Evolutionary conservation across 2,888 invertebrate species (phyloP).

Genomic region (Thyatira batis): DNA sequence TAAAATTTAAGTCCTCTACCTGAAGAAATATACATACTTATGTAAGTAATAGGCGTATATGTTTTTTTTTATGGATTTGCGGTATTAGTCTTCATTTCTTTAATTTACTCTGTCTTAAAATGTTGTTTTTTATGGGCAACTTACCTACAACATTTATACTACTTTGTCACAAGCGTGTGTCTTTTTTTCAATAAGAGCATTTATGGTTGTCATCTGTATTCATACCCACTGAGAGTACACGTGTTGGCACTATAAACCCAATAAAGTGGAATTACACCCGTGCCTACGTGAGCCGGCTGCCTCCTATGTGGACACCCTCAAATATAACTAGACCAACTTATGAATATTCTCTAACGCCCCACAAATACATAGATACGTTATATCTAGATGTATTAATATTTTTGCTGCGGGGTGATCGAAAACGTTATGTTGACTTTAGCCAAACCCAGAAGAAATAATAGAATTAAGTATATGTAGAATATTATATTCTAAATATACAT

Average conservation of each 20-base stretch:
- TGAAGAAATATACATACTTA: no score
- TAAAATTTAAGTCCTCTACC: no score
- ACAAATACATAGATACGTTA: conserved; percentile 16
- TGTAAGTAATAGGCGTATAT: no score
- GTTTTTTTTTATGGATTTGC: no score
- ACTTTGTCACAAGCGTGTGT: conserved; percentile 1
- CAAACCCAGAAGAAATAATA: no score
- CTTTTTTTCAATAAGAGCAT: conserved; percentile 36
- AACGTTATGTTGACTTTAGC: no score
- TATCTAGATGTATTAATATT: neutral
- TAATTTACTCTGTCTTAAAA: no score
- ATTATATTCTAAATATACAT: no score
- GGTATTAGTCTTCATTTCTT: no score
- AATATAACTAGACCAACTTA: conserved; percentile 35
- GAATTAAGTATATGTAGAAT: no score
- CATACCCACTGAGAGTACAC: conserved; percentile 45
- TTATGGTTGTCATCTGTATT: conserved; percentile 47
- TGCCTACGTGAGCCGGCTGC: conserved; percentile 39
- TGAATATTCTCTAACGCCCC: conserved; percentile 38
- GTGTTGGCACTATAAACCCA: conserved; percentile 52
- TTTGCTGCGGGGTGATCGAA: no score
- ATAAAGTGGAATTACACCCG: conserved; percentile 53
- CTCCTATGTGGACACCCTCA: conserved; percentile 25
- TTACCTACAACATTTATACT: neutral
- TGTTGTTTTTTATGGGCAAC: neutral